These are phyloP conservation scores for Falco biarmicus DNA, from an alignment of 2,797 vertebrate genomes.

Conservation along the genomic window DNA sequence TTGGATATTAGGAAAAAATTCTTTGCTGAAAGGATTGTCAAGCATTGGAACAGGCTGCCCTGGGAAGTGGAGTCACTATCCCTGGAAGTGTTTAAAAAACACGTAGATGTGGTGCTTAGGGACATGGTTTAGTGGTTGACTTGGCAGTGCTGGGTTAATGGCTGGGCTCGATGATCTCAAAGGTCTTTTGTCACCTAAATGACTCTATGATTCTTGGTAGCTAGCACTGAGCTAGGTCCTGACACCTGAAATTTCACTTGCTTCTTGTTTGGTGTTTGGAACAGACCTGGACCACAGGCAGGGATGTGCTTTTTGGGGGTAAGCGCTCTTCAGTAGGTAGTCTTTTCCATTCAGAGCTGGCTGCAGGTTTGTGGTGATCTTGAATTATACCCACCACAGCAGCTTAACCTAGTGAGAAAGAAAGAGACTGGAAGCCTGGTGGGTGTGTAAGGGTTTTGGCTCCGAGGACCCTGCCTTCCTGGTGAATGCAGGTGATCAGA, in stretches of 20 bases:
- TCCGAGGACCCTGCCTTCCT: neutral
- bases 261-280: accelerated
- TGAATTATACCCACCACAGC: neutral
- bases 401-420: neutral
- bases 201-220: neutral
- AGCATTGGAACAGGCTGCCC: too few relatives aligned
- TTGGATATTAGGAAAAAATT: too few relatives aligned
- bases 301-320: neutral
- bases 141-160: too few relatives aligned
- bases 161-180: too few relatives aligned
- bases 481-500: too few relatives aligned
- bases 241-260: accelerated
- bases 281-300: neutral
- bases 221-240: neutral
- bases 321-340: too few relatives aligned
- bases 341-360: neutral
- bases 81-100: too few relatives aligned
- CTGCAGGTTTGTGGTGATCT: neutral
- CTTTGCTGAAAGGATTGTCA: too few relatives aligned
- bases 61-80: too few relatives aligned
- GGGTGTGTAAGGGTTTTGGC: neutral
- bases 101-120: too few relatives aligned
- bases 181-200: too few relatives aligned
- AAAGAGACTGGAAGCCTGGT: neutral
- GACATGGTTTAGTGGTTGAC: too few relatives aligned